Percentiles rank a stretch among this genome's conserved stretches.
phyloP scores from a whole-genome alignment of 92 coral and sea anemone species.

The Porites rus region DNA sequence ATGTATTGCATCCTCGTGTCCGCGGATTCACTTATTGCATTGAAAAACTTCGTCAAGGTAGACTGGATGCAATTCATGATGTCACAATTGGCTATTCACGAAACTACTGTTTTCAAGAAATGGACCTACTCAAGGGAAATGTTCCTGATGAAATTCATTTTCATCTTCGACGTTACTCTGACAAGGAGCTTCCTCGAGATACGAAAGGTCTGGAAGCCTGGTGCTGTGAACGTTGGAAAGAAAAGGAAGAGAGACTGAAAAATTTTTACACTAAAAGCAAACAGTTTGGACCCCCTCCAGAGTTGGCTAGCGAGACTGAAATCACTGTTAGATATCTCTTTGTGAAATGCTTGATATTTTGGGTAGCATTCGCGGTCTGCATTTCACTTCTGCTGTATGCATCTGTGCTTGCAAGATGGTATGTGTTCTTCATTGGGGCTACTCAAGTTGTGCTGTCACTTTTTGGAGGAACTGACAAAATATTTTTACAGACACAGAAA shows the following conservation, averaged over 20 bases:
- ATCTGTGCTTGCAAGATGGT: slow-evolving; percentile 73
- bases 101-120: slow-evolving; percentile 76
- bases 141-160: slow-evolving; percentile 93
- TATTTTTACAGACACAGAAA: slow-evolving; percentile 11
- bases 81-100: slow-evolving; percentile 92
- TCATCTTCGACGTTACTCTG: slow-evolving; percentile 83
- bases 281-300: slow-evolving; percentile 60
- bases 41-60: slow-evolving; percentile 79
- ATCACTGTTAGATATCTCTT: slow-evolving; percentile 54
- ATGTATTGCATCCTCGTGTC: slow-evolving; percentile 96
- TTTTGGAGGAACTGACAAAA: slow-evolving; percentile 42
- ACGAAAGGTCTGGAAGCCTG: slow-evolving; percentile 82
- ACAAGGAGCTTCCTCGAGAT: slow-evolving; percentile 73
- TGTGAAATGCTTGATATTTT: slow-evolving; percentile 61
- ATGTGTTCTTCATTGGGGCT: slow-evolving; percentile 9
- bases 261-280: slow-evolving; percentile 70
- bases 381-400: slow-evolving; percentile 50
- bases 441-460: background rate
- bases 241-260: slow-evolving; percentile 82
- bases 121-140: slow-evolving; percentile 78
- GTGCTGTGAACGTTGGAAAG: slow-evolving; percentile 88
- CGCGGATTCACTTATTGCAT: slow-evolving; percentile 91
- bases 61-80: slow-evolving; percentile 85
- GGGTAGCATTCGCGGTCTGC: slow-evolving; percentile 69
- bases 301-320: slow-evolving; percentile 44